phyloP scores from a whole-genome alignment of 1,140 invertebrate genomes.

The Drosophila kohkoa region DNA sequence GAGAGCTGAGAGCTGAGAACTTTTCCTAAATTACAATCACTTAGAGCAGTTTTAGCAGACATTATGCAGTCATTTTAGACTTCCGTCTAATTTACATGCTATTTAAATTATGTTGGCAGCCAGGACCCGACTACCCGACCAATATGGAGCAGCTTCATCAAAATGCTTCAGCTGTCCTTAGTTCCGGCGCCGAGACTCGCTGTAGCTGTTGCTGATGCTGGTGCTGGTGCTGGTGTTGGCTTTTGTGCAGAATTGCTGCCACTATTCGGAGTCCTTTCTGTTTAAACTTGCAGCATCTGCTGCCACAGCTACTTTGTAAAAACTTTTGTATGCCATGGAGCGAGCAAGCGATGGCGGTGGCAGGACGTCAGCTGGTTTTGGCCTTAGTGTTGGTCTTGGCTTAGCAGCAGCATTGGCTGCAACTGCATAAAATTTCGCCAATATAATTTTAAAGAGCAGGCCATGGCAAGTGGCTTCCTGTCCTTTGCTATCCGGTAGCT shows the following conservation, averaged over 20 bases:
- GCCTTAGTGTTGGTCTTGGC: conserved; percentile 25
- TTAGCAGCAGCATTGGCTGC: conserved; percentile 50
- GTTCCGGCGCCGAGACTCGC: conserved; percentile 3
- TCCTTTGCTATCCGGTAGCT: conserved; percentile 39
- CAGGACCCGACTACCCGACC: conserved; percentile 33
- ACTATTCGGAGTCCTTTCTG: conserved; percentile 54
- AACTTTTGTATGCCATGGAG: conserved; percentile 68
- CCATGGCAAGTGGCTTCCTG: conserved; percentile 70
- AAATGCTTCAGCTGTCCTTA: conserved; percentile 57
- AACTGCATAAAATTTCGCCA: conserved; percentile 80
- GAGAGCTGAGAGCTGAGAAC: conserved; percentile 23
- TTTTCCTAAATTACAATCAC: conserved; percentile 83
- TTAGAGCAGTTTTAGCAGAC: conserved; percentile 80
- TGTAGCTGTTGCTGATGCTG: neutral
- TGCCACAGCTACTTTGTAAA: conserved; percentile 77
- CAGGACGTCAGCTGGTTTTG: conserved; percentile 28
- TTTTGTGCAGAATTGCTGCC: conserved; percentile 25
- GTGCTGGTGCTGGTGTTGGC: conserved; percentile 1
- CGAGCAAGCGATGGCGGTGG: neutral
- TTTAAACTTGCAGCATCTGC: conserved; percentile 79
- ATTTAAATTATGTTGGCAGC: conserved; percentile 78
- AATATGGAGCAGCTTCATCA: conserved; percentile 81
- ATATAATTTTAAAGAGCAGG: conserved; percentile 80
- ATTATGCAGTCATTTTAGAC: conserved; percentile 83
- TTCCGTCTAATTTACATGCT: conserved; percentile 83